Evolutionary conservation across 2,113 vertebrate species (phyloP).

Genomic region (Solea senegalensis): DNA sequence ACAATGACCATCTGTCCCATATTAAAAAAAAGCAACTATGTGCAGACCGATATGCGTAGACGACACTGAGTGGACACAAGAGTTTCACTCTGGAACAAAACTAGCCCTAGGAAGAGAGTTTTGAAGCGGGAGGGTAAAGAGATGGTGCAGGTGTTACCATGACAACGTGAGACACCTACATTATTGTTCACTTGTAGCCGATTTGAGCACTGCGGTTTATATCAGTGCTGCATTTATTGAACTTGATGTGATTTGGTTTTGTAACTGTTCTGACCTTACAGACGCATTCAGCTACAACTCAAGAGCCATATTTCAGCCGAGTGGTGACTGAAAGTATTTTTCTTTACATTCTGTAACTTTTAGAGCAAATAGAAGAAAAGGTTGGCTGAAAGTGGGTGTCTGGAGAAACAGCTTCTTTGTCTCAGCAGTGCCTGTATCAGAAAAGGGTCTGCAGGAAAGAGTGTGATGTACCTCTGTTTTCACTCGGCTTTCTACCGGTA

Average conservation of each 20-base stretch:
- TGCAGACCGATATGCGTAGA: slow-evolving; percentile 2
- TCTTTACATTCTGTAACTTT: too few relatives aligned
- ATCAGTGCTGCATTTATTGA: slow-evolving; percentile 48
- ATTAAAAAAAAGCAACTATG: neutral
- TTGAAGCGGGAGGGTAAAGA: neutral
- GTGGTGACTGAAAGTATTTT: too few relatives aligned
- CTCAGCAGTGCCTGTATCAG: too few relatives aligned
- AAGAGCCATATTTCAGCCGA: too few relatives aligned
- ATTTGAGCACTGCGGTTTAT: slow-evolving; percentile 24
- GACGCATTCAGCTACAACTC: too few relatives aligned
- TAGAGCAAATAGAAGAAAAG: too few relatives aligned
- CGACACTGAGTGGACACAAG: slow-evolving; percentile 22
- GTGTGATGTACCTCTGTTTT: slow-evolving; percentile 21
- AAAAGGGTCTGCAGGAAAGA: slow-evolving; percentile 30
- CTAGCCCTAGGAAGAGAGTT: neutral
- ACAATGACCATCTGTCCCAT: slow-evolving; percentile 20
- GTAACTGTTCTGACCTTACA: slow-evolving; percentile 6
- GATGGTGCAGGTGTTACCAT: slow-evolving; percentile 26
- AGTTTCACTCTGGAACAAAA: slow-evolving; percentile 9
- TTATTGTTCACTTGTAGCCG: slow-evolving; percentile 24
- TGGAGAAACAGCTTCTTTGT: neutral
- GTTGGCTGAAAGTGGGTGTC: too few relatives aligned
- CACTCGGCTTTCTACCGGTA: slow-evolving; percentile 32
- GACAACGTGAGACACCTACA: slow-evolving; percentile 49
- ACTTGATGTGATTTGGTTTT: slow-evolving; percentile 2